Percentiles rank a stretch among this genome's conserved stretches.
Evolutionary conservation across 1,140 invertebrate genomes (phyloP).

Genomic region (Mizuhopecten yessoensis): DNA sequence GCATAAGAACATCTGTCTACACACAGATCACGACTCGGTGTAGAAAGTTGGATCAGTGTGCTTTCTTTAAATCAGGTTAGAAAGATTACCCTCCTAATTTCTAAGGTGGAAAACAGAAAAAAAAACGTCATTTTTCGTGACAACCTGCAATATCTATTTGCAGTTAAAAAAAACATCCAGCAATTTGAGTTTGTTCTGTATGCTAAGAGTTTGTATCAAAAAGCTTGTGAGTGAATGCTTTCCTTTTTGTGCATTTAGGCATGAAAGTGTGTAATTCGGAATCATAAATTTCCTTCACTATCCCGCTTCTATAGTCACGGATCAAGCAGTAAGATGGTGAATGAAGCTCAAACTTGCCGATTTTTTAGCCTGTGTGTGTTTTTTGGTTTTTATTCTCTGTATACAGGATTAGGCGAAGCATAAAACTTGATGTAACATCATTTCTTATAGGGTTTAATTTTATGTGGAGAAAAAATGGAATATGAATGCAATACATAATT

Average conservation of each 20-base stretch:
- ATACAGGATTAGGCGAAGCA: background rate
- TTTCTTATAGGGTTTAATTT: background rate
- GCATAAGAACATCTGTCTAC: no score
- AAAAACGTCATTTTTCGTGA: background rate
- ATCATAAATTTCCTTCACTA: background rate
- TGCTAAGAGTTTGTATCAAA: background rate
- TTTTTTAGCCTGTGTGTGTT: background rate
- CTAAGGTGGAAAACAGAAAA: background rate
- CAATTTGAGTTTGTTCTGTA: background rate
- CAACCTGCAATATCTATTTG: background rate
- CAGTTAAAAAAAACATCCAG: background rate
- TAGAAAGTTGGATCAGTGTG: no score
- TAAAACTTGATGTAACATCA: background rate
- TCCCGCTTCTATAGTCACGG: background rate
- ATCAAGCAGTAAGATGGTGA: background rate
- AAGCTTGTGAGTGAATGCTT: background rate
- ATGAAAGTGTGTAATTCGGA: constrained; percentile 7
- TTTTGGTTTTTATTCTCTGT: background rate
- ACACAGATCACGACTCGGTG: no score
- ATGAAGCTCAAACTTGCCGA: background rate
- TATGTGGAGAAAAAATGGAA: background rate
- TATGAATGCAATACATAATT: background rate
- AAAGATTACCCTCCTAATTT: background rate
- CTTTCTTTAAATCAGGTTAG: no score
- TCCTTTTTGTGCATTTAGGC: background rate